Conservation (phyloP, 2,797 vertebrate species). For the Streptopelia turtur region DNA sequence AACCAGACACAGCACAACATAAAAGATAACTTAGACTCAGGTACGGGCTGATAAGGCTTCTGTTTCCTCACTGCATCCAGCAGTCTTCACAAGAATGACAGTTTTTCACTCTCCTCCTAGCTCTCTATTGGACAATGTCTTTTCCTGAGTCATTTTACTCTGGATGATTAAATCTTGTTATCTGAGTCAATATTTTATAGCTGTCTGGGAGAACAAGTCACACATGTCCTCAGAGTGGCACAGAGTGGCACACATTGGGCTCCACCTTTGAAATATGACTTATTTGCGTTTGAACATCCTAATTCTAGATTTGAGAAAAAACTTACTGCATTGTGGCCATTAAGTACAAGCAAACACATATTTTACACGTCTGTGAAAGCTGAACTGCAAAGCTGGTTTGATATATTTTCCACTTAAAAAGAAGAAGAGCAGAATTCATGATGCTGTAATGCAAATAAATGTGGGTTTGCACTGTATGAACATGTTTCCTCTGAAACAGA, state of each 20-base stretch:
- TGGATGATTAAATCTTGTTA: neutral
- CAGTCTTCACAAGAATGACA: neutral
- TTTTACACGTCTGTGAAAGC: neutral
- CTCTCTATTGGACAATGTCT: neutral
- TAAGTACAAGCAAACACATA: neutral
- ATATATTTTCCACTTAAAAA: neutral
- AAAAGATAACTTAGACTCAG: neutral
- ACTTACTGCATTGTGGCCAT: neutral
- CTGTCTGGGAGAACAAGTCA: neutral
- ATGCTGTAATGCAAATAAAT: neutral
- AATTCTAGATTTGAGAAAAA: neutral
- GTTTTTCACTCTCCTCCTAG: neutral
- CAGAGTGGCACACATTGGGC: neutral
- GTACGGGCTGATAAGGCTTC: neutral
- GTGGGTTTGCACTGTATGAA: neutral
- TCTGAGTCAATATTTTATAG: neutral
- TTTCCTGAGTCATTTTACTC: neutral
- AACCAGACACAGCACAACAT: neutral
- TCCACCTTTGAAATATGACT: neutral
- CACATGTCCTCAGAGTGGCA: neutral
- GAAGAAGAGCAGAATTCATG: neutral
- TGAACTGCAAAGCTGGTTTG: neutral
- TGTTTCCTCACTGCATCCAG: neutral
- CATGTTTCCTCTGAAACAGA: neutral
- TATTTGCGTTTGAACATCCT: neutral